Evolutionary conservation across 2,888 invertebrate species (phyloP).

Genomic region (Drosophila maculinotata): DNA sequence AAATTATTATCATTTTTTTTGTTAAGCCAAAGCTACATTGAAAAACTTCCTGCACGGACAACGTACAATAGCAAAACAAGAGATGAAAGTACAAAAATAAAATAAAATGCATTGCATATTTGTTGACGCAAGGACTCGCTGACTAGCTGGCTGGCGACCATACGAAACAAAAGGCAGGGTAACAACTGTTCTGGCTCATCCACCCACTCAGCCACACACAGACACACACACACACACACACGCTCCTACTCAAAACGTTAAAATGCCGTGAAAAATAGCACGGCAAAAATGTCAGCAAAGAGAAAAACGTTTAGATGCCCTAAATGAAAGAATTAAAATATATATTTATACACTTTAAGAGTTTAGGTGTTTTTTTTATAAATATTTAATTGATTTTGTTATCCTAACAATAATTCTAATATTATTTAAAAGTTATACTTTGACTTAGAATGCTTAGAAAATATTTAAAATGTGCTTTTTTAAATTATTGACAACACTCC

Average conservation of each 20-base stretch:
- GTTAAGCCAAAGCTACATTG: slow-evolving; percentile 40
- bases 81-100: slow-evolving; percentile 16
- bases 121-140: slow-evolving; percentile 20
- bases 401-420: no score
- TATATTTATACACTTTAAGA: no score
- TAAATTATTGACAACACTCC: no score
- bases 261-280: slow-evolving; percentile 23
- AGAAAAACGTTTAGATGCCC: slow-evolving; percentile 6
- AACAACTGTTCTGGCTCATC: slow-evolving; percentile 11
- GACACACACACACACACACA: background rate
- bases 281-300: slow-evolving; percentile 1
- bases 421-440: no score
- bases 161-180: slow-evolving; percentile 27
- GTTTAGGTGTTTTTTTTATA: no score
- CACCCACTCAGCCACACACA: no score
- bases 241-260: background rate
- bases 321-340: slow-evolving; percentile 7
- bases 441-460: no score
- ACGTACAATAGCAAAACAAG: background rate
- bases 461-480: no score
- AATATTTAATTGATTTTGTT: no score
- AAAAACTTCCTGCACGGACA: slow-evolving; percentile 24
- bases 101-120: slow-evolving; percentile 48
- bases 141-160: slow-evolving; percentile 33
- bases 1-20: slow-evolving; percentile 71